These are phyloP conservation scores for Trichogramma dendrolimi DNA, from an alignment of 2,888 invertebrate genomes.

Conservation along the genomic window DNA sequence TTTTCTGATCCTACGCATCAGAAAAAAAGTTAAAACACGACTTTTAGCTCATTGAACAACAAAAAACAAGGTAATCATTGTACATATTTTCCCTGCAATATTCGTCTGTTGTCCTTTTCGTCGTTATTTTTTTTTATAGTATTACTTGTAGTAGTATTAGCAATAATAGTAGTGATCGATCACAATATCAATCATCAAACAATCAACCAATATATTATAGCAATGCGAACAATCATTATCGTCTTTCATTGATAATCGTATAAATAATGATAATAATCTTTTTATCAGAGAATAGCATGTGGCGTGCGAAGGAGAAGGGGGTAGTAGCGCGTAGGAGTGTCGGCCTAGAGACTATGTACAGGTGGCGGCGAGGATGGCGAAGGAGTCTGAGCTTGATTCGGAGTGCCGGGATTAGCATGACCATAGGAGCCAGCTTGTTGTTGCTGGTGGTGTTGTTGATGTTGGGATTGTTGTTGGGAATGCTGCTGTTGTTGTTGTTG, in stretches of 20 bases:
- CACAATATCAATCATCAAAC: too few relatives aligned
- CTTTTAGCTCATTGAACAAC: too few relatives aligned
- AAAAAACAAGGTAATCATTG: too few relatives aligned
- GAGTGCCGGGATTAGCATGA: constrained; percentile 45
- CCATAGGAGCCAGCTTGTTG: constrained; percentile 44
- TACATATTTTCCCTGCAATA: too few relatives aligned
- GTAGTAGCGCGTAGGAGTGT: constrained; percentile 34
- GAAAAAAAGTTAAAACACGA: too few relatives aligned
- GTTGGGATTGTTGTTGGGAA: constrained; percentile 34
- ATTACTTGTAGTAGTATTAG: too few relatives aligned
- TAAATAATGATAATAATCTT: constrained; percentile 7
- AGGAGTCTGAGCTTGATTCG: constrained; percentile 47
- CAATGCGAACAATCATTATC: too few relatives aligned
- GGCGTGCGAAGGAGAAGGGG: constrained; percentile 34
- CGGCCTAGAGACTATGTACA: constrained; percentile 51
- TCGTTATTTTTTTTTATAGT: too few relatives aligned
- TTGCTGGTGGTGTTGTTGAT: constrained; percentile 37
- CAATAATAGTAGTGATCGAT: too few relatives aligned
- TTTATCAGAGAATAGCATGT: constrained; percentile 21
- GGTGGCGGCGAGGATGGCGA: constrained; percentile 51
- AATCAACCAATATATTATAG: too few relatives aligned
- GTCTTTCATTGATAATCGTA: not conserved
- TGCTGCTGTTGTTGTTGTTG: constrained; percentile 39
- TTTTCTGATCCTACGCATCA: not conserved
- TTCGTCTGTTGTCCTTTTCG: too few relatives aligned